A percentile compares a stretch with the other conserved stretches of the same genome.
Conservation (phyloP, 1,140 invertebrate species). For the Achroia grisella region DNA sequence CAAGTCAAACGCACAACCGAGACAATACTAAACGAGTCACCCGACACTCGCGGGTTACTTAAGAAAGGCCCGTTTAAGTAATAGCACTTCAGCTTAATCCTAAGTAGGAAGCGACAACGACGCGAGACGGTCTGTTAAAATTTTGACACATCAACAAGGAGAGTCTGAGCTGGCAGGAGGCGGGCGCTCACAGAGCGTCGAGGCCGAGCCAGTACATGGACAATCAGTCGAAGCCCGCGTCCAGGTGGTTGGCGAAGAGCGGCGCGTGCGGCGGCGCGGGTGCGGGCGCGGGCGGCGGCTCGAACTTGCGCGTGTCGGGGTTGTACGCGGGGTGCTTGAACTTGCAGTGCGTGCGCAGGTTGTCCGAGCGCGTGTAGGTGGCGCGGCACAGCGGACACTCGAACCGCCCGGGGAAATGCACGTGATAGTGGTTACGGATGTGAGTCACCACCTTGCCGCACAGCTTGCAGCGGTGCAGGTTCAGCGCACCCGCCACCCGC, state of each 20-base stretch:
- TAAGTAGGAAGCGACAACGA: conserved; percentile 60
- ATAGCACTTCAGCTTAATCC: conserved; percentile 70
- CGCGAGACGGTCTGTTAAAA: conserved; percentile 41
- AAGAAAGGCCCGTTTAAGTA: conserved; percentile 67
- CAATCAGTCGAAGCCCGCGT: conserved; percentile 70
- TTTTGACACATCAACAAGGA: conserved; percentile 35
- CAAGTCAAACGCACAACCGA: conserved; percentile 72
- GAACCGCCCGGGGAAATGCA: conserved; percentile 91
- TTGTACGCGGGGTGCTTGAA: conserved; percentile 88
- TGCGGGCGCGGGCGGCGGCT: conserved; percentile 74
- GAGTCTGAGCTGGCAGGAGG: conserved; percentile 22
- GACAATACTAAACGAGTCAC: conserved; percentile 66
- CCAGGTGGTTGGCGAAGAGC: conserved; percentile 59
- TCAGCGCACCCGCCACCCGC: conserved; percentile 89
- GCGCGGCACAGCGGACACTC: conserved; percentile 90
- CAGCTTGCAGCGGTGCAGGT: conserved; percentile 92
- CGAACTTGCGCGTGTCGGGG: conserved; percentile 87
- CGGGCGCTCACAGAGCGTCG: conserved; percentile 50
- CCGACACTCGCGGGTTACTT: conserved; percentile 26
- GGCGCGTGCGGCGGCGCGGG: conserved; percentile 72
- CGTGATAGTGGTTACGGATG: conserved; percentile 93
- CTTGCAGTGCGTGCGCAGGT: conserved; percentile 90
- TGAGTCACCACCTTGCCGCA: conserved; percentile 93
- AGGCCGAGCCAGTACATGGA: conserved; percentile 60
- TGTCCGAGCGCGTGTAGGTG: conserved; percentile 91